Evolutionary conservation across 2,888 invertebrate species (phyloP).

Genomic region (Caenorhabditis auriculariae): DNA sequence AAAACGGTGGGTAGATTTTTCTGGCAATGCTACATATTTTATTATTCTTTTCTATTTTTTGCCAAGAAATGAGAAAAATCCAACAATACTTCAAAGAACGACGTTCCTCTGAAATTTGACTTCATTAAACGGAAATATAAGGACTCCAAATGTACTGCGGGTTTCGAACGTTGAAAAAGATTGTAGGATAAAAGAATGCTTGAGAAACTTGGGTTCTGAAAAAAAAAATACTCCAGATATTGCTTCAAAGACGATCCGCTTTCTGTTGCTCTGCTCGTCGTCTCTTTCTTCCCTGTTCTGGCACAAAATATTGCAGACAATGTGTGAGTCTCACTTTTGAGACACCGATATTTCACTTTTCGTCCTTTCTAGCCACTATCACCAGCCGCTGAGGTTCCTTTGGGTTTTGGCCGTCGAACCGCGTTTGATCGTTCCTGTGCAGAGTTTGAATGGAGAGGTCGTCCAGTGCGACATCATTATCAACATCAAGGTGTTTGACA

Average conservation of each 20-base stretch:
- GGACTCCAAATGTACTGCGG: no score
- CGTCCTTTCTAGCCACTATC: constrained; percentile 76
- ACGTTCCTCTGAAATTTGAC: no score
- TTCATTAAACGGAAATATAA: no score
- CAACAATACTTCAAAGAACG: no score
- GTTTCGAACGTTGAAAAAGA: no score
- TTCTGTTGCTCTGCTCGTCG: constrained; percentile 84
- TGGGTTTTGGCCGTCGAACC: constrained; percentile 92
- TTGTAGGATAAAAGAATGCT: no score
- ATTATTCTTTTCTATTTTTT: no score
- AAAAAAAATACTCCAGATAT: constrained; percentile 62
- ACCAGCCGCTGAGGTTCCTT: constrained; percentile 93
- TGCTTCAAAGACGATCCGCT: constrained; percentile 73
- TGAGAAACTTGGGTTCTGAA: no score
- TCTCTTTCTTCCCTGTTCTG: constrained; percentile 94
- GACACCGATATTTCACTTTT: not conserved
- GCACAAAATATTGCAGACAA: constrained; percentile 95
- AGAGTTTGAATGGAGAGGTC: constrained; percentile 70
- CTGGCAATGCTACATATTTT: no score
- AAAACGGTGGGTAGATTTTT: no score
- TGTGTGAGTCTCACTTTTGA: constrained; percentile 70
- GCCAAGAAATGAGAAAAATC: no score
- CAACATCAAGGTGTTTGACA: no score
- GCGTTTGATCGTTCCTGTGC: constrained; percentile 81
- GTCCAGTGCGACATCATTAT: constrained; percentile 25